These are phyloP conservation scores for Ectemnius cavifrons DNA, from an alignment of 2,888 invertebrate genomes.

Conservation along the genomic window DNA sequence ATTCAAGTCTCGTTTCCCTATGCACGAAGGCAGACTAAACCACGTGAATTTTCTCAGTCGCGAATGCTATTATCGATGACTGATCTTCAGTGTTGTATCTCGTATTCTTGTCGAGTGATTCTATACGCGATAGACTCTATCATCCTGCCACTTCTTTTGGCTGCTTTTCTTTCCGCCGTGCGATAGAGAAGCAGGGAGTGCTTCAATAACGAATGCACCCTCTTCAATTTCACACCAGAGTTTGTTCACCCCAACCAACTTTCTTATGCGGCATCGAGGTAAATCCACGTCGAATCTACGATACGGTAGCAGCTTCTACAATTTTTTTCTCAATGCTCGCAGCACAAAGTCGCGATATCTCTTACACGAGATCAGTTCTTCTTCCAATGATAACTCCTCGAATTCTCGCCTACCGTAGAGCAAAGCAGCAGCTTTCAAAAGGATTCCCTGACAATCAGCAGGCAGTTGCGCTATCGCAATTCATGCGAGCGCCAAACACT, in stretches of 20 bases:
- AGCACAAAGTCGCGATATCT: background rate
- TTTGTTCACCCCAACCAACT: background rate
- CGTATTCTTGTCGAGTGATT: background rate
- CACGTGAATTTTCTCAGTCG: no score
- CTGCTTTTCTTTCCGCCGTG: background rate
- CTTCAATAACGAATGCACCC: background rate
- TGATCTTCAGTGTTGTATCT: background rate
- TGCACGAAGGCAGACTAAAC: no score
- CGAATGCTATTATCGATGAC: no score
- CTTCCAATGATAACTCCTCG: background rate
- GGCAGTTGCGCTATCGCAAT: constrained; percentile 49
- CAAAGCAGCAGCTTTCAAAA: background rate
- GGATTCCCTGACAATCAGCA: constrained; percentile 5
- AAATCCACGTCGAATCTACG: background rate
- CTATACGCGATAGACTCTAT: background rate
- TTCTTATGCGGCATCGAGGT: background rate
- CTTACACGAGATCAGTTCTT: background rate
- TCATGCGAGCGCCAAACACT: constrained; percentile 46
- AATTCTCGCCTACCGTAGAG: background rate
- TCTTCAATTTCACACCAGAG: constrained; percentile 4
- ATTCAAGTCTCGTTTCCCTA: no score
- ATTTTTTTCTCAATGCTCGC: background rate
- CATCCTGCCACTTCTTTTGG: background rate
- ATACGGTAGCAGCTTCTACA: background rate
- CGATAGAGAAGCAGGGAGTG: background rate